These are phyloP conservation scores for Zaprionus inermis DNA, from an alignment of 1,140 invertebrate genomes.

Conservation along the genomic window DNA sequence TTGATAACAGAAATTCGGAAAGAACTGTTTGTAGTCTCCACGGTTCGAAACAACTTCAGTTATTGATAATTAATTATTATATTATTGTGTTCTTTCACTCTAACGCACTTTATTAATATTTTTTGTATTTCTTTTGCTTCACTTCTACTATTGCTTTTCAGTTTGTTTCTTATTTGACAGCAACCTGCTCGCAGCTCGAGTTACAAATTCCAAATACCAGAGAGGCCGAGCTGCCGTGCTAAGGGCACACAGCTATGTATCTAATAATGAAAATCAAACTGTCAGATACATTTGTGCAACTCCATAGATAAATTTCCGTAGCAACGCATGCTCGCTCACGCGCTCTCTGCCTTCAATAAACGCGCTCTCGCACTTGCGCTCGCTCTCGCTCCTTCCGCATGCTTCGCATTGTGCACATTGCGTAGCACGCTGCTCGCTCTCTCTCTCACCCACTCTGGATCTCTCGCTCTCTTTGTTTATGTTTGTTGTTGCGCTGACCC, in stretches of 20 bases:
- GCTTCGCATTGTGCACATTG: not conserved
- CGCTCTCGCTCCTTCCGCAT: slow-evolving; percentile 13
- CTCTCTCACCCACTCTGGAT: not conserved
- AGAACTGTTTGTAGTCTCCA: not conserved
- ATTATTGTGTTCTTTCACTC: not conserved
- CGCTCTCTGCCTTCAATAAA: slow-evolving; percentile 24
- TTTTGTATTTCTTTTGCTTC: not conserved
- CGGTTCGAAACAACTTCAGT: not conserved
- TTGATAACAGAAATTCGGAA: slow-evolving; percentile 8
- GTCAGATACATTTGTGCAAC: slow-evolving; percentile 55
- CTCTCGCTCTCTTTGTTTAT: slow-evolving; percentile 55
- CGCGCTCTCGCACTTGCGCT: slow-evolving; percentile 17
- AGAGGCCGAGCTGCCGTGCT: slow-evolving; percentile 32
- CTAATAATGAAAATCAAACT: slow-evolving; percentile 71
- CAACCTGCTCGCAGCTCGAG: slow-evolving; percentile 59
- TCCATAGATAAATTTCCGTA: slow-evolving; percentile 58
- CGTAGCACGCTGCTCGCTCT: not conserved
- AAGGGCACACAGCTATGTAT: slow-evolving; percentile 70
- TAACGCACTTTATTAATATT: not conserved
- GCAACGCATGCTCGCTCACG: slow-evolving; percentile 64
- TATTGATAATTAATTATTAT: not conserved
- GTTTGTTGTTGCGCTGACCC: slow-evolving; percentile 67
- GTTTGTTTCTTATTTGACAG: slow-evolving; percentile 55
- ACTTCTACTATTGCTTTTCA: not conserved
- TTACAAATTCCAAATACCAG: slow-evolving; percentile 52